Evolutionary conservation across 2,113 vertebrate species (phyloP).

Genomic region (Nerophis lumbriciformis): DNA sequence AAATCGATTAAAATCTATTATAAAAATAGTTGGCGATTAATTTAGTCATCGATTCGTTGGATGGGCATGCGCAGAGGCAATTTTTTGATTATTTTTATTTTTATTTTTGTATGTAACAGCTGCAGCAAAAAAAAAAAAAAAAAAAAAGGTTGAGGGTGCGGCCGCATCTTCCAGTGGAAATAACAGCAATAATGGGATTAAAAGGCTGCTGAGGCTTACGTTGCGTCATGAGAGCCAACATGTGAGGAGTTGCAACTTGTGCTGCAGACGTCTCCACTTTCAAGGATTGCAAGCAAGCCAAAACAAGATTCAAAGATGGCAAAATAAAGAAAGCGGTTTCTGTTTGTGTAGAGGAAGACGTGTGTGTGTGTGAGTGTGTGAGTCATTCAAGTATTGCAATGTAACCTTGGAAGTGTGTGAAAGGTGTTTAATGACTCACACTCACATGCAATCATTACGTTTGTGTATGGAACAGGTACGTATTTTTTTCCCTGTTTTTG

Average conservation of each 20-base stretch:
- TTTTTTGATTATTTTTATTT: no score
- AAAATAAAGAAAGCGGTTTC: no score
- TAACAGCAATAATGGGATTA: no score
- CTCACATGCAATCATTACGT: background rate
- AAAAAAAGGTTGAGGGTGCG: no score
- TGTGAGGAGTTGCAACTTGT: background rate
- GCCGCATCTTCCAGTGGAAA: no score
- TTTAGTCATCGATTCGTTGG: no score
- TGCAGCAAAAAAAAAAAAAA: no score
- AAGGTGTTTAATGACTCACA: constrained; percentile 55
- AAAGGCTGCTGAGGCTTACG: no score
- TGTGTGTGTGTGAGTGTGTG: constrained; percentile 18
- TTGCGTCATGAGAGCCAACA: background rate
- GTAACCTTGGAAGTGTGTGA: constrained; percentile 42
- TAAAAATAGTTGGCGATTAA: no score
- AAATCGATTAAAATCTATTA: no score
- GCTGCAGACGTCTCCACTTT: background rate
- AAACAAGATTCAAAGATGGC: background rate
- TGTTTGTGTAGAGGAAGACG: background rate
- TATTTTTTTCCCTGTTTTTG: background rate
- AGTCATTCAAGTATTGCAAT: constrained; percentile 46
- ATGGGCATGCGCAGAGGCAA: no score
- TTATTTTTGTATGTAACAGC: no score
- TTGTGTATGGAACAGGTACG: background rate
- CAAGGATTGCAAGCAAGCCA: background rate